Percentiles rank a stretch among this genome's conserved stretches.
These are phyloP conservation scores for Nomada hirtipes DNA, from an alignment of 2,888 invertebrate species.

Conservation along the genomic window DNA sequence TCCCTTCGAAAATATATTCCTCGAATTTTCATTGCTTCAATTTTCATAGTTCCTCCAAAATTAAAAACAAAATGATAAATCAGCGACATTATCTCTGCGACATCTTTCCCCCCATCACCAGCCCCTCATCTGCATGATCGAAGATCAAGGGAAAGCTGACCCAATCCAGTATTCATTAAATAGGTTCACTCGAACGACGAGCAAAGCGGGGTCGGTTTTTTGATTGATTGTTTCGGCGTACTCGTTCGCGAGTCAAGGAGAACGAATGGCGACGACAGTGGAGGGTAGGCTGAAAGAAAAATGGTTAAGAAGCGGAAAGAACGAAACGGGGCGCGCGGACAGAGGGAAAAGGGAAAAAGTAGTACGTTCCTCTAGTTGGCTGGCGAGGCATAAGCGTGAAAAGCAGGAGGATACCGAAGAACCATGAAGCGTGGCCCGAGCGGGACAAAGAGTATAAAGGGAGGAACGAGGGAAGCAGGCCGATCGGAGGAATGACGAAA, in stretches of 20 bases:
- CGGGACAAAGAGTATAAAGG: slow-evolving; percentile 52
- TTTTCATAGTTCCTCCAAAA: too few relatives aligned
- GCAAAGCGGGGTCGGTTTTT: slow-evolving; percentile 2
- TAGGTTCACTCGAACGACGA: neutral
- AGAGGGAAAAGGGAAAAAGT: slow-evolving; percentile 35
- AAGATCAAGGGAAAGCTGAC: neutral
- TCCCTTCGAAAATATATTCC: too few relatives aligned
- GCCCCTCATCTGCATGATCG: too few relatives aligned
- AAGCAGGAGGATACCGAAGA: slow-evolving; percentile 33
- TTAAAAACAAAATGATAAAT: too few relatives aligned
- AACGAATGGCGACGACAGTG: neutral
- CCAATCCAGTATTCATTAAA: neutral
- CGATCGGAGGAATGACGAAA: slow-evolving; percentile 35
- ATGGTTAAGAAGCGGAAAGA: slow-evolving; percentile 31
- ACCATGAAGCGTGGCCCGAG: slow-evolving; percentile 25
- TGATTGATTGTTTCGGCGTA: slow-evolving; percentile 15
- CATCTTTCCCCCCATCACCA: too few relatives aligned
- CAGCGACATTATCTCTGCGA: too few relatives aligned
- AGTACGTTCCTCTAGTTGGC: slow-evolving; percentile 32
- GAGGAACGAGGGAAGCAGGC: slow-evolving; percentile 19
- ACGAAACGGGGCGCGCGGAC: slow-evolving; percentile 53
- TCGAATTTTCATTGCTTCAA: too few relatives aligned
- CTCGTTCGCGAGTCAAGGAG: neutral
- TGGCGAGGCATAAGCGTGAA: slow-evolving; percentile 47
- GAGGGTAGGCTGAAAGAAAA: slow-evolving; percentile 24